Base-by-base conservation (phyloP, 2,888 invertebrate species). In the Lamellibrachia satsuma region DNA sequence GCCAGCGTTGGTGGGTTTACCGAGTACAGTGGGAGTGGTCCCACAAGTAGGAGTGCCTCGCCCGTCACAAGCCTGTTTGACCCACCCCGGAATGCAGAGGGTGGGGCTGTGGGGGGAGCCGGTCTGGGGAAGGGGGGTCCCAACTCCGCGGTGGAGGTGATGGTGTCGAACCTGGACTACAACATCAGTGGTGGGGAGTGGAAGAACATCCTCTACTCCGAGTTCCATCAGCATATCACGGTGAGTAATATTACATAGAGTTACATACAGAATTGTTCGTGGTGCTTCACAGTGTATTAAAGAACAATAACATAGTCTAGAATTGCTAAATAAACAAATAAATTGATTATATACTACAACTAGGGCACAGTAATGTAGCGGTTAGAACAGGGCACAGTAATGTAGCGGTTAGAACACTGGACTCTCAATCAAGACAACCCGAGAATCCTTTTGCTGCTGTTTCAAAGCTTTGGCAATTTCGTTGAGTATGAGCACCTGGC, bases 161-260 rank as follows among this genome's bases (percentile, higher is more conserved):
- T 95, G 94, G 97, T 98, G 60, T 97, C 98, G 22, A 98, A 98
- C 96, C 96, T 98, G 94, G 98, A 98, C 96, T 97, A 97, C 94
- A 97, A 97, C 94, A 97, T 98, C 94, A 97, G 97, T 95, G 97
- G 97, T 1, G 97, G 97, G 93, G 97, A 98, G 94, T 97, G 98
- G 97, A 97, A 97, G 95, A 97, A 97, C 94, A 97, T 97, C 93
- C 97, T 98, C 27, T 97, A 97, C 91, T 97, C 97, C 55, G 97
- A 97, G 93, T 97, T 98, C 95, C 97, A 97, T 95, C 97, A 98
- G 95, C 97, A 97, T 95, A 97, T 97, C 7, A 97, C 97, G 97
- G 97, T 97, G 96, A 92, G 93, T 92, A 15, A 39, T 39, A 39
- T 39, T 39, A 39, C 39, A 39, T 39, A 39, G 39, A 39, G 39